Base-by-base conservation (phyloP, 1,140 invertebrate genomes). In the Drosophila burlai region DNA sequence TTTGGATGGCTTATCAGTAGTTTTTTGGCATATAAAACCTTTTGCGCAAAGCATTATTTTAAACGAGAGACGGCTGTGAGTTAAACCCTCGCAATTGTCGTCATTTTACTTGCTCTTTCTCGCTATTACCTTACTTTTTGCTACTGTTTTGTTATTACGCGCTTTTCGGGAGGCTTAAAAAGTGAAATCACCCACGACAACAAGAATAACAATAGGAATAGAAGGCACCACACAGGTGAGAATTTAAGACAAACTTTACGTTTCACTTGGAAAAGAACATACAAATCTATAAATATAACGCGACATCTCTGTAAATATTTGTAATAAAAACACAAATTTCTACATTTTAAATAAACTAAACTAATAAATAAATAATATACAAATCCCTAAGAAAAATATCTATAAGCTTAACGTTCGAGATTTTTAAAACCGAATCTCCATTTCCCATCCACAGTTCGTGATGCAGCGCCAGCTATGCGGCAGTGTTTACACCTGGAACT, bases 401-500 rank as follows among this genome's bases (percentile, higher is more conserved):
- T 21, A 21, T 11, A 31, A 7, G 6, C 16, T 3, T 7, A 16
- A 15, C 4, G 15, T 42, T 42, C 3, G 40, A n/a, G 7, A n/a
- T 42, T 43, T 34, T 11, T 8, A 0, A 47, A 47, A 47, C n/a
- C 1, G 8, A 10, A n/a, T 43, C n/a, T 6, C 6, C 6, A 6
- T n/a, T n/a, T 36, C 29, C 11, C 5, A 21, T 13, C 9, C 16
- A 1, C 50, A 31, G 13, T 11, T 16, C 15, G 8, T 59, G 31
- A 77, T 68, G 65, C 86, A 81, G 11, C 86, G 83, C 11, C 65
- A 84, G 29, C 69, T 62, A 54, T 92, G 86, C 54, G 91, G 91
- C 55, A 86, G 76, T 10, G 78, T 92, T 6, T 92, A 83, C 60
- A 85, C 91, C 42, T 92, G 86, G 91, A 78, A 91, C 45, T 91